Evolutionary conservation across 2,888 invertebrate genomes (phyloP), one percentile per base, ranked within the genome.

Genomic region (Pandemis cinnamomeana): DNA sequence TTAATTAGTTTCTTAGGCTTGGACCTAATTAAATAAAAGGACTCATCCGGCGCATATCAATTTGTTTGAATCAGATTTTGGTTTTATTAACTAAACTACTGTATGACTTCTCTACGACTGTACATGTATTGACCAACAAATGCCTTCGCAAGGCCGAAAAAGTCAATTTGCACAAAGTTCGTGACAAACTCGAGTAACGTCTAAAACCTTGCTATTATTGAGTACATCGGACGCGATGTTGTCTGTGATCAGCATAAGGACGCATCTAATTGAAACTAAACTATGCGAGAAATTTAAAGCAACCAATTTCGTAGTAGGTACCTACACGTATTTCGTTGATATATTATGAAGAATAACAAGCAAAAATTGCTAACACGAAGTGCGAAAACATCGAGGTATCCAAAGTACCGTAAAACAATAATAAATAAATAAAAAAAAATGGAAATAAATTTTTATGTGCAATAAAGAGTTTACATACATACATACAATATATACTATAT

Each of bases 141-240:
- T 58, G 48, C 46, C 55, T 55, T 20, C 7, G 48, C 69, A 73
- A 66, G 51, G 73, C 48, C 64, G 60, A 13, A 60, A 51, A 58
- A 70, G 64, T 42, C 44, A 64, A 70, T 66, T 66, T 66, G 64
- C 73, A 70, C 60, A 51, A 70, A 66, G 36, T 70, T 70, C 66
- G 60, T 73, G 73, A 73, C 73, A 73, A 69, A 70, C 41, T 48
- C 27, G 51, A 53, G 53, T 53, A 66, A 70, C 70, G 70, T 70
- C 42, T 60, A 53, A 60, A 51, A 66, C 60, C 15, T 46, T 20
- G 42, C 46, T 72, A 60, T 20, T 20, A 20, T 61, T 68, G 62
- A 55, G 44, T 27, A 72, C 67, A 53, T 67, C 61, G 71, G 51
- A n/a, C 36, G 27, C 46, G 36, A 15, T n/a, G 46, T 20, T 53